These are phyloP conservation scores for Coelopa pilipes DNA, from an alignment of 2,888 invertebrate species.

Conservation along the genomic window DNA sequence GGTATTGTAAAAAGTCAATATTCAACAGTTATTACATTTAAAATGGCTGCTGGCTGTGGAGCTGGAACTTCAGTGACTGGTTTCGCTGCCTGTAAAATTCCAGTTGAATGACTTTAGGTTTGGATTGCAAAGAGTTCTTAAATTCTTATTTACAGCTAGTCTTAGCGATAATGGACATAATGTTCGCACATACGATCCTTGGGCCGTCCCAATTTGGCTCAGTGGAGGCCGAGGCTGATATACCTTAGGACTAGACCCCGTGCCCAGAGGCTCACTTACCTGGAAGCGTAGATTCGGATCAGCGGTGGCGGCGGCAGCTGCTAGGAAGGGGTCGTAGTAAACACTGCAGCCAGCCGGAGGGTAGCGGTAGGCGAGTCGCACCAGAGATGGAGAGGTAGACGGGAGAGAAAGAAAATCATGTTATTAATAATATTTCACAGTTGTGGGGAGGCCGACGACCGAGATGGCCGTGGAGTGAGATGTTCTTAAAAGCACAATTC, in stretches of 20 bases:
- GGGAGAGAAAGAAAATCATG: constrained; percentile 26
- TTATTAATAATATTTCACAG: no score
- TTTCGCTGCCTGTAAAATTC: constrained; percentile 77
- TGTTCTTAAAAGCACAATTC: constrained; percentile 65
- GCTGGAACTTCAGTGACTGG: constrained; percentile 76
- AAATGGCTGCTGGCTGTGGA: constrained; percentile 67
- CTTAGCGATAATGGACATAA: neutral
- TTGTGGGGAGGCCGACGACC: no score
- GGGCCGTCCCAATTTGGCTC: neutral
- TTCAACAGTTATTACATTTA: constrained; percentile 65
- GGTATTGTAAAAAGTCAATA: constrained; percentile 10
- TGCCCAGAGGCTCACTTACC: constrained; percentile 70
- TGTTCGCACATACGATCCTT: neutral
- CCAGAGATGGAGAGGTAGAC: neutral
- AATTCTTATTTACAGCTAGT: constrained; percentile 16
- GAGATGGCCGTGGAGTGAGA: neutral
- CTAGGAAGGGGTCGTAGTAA: constrained; percentile 96
- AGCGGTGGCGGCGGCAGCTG: constrained; percentile 83
- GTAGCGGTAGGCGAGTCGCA: neutral
- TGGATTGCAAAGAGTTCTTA: neutral
- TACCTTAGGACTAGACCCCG: constrained; percentile 4
- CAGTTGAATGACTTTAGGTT: no score
- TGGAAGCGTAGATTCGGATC: constrained; percentile 92
- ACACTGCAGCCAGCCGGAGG: constrained; percentile 73
- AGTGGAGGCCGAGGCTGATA: neutral